Evolutionary conservation across 2,888 invertebrate species (phyloP).

Genomic region (Pardosa pseudoannulata): DNA sequence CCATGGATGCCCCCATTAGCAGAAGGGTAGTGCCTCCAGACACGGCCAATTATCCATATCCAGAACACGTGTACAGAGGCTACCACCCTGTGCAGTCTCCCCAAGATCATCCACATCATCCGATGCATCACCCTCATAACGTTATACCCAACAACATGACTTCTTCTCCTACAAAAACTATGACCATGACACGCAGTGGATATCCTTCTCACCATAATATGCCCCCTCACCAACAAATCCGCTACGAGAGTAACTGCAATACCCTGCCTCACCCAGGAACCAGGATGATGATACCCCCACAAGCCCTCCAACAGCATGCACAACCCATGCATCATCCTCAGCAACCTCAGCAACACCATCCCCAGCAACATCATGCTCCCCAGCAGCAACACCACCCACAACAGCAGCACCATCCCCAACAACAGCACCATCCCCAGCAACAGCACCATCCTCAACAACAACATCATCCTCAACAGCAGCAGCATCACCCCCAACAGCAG

Average conservation of each 20-base stretch:
- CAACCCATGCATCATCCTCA: slow-evolving; percentile 12
- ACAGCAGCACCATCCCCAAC: slow-evolving; percentile 22
- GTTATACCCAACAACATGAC: slow-evolving; percentile 76
- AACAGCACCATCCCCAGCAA: slow-evolving; percentile 1
- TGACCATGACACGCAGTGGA: slow-evolving; percentile 62
- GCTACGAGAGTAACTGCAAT: slow-evolving; percentile 66
- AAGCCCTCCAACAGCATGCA: slow-evolving; percentile 34
- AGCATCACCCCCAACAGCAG: slow-evolving; percentile 37
- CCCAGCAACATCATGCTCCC: background rate
- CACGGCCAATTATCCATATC: slow-evolving; percentile 49
- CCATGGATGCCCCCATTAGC: slow-evolving; percentile 64
- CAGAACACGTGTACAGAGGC: slow-evolving; percentile 58
- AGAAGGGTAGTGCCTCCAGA: slow-evolving; percentile 55
- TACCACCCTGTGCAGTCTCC: slow-evolving; percentile 67
- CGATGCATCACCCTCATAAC: slow-evolving; percentile 74
- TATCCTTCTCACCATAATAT: slow-evolving; percentile 50
- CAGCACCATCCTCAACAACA: slow-evolving; percentile 31
- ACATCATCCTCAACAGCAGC: slow-evolving; percentile 23
- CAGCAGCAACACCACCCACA: slow-evolving; percentile 35
- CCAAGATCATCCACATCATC: slow-evolving; percentile 66
- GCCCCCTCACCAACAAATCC: slow-evolving; percentile 52
- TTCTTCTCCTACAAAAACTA: slow-evolving; percentile 64
- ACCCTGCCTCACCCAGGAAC: slow-evolving; percentile 63
- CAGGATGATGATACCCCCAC: slow-evolving; percentile 51
- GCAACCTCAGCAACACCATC: background rate